Percentiles rank a stretch among this genome's conserved stretches.
These are phyloP conservation scores for Drosophila navojoa DNA, from an alignment of 1,140 invertebrate genomes.

Conservation along the genomic window DNA sequence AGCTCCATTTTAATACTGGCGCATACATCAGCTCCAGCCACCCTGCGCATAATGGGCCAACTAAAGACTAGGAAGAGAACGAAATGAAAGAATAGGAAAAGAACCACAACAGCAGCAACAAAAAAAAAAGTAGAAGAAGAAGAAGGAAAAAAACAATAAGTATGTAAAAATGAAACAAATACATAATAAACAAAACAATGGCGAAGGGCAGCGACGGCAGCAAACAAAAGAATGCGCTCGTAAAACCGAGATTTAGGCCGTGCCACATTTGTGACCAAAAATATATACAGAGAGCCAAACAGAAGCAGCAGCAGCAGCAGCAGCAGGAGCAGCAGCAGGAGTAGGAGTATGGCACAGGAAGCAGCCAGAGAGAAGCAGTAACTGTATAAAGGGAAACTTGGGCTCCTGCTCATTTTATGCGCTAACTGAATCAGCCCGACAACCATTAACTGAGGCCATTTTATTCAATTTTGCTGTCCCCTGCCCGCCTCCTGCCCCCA, in stretches of 20 bases:
- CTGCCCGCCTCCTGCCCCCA: not conserved
- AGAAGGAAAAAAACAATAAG: conserved; percentile 47
- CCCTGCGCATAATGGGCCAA: conserved; percentile 61
- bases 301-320: conserved; percentile 24
- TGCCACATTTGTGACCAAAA: conserved; percentile 80
- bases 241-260: conserved; percentile 81
- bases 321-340: not conserved
- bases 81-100: not conserved
- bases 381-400: conserved; percentile 6
- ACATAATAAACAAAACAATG: conserved; percentile 79
- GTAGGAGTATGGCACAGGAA: conserved; percentile 37
- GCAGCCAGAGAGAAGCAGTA: not conserved
- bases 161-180: conserved; percentile 81
- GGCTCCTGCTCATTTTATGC: conserved; percentile 75
- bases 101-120: not conserved
- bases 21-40: conserved; percentile 33
- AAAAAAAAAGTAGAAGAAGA: conserved; percentile 15
- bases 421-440: conserved; percentile 82
- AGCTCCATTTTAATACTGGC: conserved; percentile 43
- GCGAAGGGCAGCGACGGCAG: conserved; percentile 41
- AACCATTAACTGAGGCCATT: conserved; percentile 80
- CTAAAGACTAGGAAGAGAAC: conserved; percentile 52
- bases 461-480: conserved; percentile 76
- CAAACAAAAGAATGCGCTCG: conserved; percentile 71
- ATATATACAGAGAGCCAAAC: conserved; percentile 33